Conservation (phyloP, 64 coral and sea anemone genomes). For the Anthopleura sola region DNA sequence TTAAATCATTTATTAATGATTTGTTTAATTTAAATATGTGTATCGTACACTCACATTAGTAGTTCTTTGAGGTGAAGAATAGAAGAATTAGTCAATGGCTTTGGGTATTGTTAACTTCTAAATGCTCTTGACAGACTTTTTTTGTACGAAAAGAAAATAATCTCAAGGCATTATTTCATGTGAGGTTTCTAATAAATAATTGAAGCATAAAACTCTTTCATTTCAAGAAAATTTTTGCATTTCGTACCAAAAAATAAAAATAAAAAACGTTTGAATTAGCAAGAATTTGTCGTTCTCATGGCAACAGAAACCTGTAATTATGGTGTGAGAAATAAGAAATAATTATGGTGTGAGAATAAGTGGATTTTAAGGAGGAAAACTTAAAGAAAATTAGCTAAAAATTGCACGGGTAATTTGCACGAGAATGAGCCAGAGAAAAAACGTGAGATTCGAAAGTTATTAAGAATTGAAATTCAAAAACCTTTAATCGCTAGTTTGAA, state of each 20-base stretch:
- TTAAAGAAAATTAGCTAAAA: not conserved
- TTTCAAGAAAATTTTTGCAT: not conserved
- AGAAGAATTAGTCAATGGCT: not conserved
- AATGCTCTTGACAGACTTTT: not conserved
- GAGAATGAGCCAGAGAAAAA: not conserved
- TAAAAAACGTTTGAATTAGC: not conserved
- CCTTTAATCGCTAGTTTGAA: not conserved
- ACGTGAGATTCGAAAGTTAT: not conserved
- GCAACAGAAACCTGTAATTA: not conserved
- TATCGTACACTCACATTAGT: not conserved
- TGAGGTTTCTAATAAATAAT: not conserved
- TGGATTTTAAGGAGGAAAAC: not conserved
- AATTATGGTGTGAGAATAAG: not conserved
- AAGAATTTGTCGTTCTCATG: not conserved
- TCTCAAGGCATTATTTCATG: not conserved
- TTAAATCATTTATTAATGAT: not conserved
- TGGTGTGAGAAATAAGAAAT: not conserved
- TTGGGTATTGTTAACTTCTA: not conserved
- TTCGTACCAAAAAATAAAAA: not conserved
- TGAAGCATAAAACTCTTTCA: not conserved
- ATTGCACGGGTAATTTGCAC: not conserved
- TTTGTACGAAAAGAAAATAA: not conserved
- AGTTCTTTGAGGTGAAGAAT: not conserved
- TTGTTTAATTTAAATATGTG: conserved; percentile 9
- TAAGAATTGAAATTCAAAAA: not conserved